phyloP scores from a whole-genome alignment of 2,888 invertebrate species.

The Cephus runcator region DNA sequence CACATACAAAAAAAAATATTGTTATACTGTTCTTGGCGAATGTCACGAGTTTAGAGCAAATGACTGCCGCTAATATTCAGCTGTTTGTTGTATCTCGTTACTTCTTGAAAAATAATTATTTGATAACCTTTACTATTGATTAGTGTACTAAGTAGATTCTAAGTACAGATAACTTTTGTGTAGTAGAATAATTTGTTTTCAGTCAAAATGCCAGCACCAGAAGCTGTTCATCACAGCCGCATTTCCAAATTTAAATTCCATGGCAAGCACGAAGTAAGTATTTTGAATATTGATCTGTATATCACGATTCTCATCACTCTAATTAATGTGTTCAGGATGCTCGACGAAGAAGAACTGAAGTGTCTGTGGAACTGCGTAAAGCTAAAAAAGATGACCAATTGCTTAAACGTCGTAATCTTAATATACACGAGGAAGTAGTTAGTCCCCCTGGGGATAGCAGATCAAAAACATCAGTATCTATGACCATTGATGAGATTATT shows the following conservation, averaged over 20 bases:
- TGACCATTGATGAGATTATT: slow-evolving; percentile 80
- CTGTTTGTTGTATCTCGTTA: background rate
- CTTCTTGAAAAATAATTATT: background rate
- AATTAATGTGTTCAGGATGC: slow-evolving; percentile 74
- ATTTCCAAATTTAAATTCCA: slow-evolving; percentile 82
- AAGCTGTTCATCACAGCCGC: slow-evolving; percentile 70
- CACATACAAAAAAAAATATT: background rate
- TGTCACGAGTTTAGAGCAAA: background rate
- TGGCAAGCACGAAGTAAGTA: slow-evolving; percentile 79
- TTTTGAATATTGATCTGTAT: slow-evolving; percentile 11
- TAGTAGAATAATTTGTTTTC: slow-evolving; percentile 12
- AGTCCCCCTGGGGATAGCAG: slow-evolving; percentile 66
- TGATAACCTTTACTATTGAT: background rate
- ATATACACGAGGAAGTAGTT: slow-evolving; percentile 66
- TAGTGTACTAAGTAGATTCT: background rate
- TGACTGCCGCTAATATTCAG: too few species aligned
- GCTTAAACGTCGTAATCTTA: slow-evolving; percentile 88
- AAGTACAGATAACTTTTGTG: background rate
- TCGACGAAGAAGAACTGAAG: slow-evolving; percentile 88
- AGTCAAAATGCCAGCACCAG: slow-evolving; percentile 69
- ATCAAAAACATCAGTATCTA: slow-evolving; percentile 55
- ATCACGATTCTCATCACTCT: slow-evolving; percentile 16
- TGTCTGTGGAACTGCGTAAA: slow-evolving; percentile 91
- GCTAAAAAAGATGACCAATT: slow-evolving; percentile 94
- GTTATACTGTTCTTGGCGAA: background rate